A percentile compares a stretch with the other conserved stretches of the same genome.
These are phyloP conservation scores for Scaptomyza flava DNA, from an alignment of 2,888 invertebrate species.

Conservation along the genomic window DNA sequence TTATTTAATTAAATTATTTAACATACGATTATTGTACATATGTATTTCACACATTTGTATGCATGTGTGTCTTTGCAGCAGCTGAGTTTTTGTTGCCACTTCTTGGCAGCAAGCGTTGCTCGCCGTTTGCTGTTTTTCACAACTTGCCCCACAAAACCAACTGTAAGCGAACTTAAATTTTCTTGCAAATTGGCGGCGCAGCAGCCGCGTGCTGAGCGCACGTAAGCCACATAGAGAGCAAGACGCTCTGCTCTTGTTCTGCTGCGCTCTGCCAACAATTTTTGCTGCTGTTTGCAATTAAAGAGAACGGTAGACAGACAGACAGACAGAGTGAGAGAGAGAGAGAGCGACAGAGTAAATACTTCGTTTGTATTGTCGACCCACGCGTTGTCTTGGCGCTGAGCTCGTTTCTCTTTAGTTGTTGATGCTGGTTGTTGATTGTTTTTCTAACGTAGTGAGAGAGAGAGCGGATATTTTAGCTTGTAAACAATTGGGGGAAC, in stretches of 20 bases:
- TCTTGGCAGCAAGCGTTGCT: slow-evolving; percentile 55
- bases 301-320: slow-evolving; percentile 19
- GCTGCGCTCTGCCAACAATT: slow-evolving; percentile 51
- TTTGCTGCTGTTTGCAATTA: slow-evolving; percentile 41
- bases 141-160: slow-evolving; percentile 74
- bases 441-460: slow-evolving; percentile 7
- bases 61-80: slow-evolving; percentile 11
- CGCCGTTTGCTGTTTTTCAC: slow-evolving; percentile 60
- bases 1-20: slow-evolving; percentile 59
- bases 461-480: slow-evolving; percentile 41
- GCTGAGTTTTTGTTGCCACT: slow-evolving; percentile 50
- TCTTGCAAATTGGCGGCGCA: slow-evolving; percentile 76
- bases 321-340: slow-evolving; percentile 5
- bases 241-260: slow-evolving; percentile 27
- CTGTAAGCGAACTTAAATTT: slow-evolving; percentile 78
- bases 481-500: slow-evolving; percentile 66
- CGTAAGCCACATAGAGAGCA: slow-evolving; percentile 56
- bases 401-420: slow-evolving; percentile 33
- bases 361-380: slow-evolving; percentile 22
- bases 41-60: neutral
- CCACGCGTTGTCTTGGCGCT: slow-evolving; percentile 55
- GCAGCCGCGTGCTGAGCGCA: slow-evolving; percentile 64
- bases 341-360: slow-evolving; percentile 2
- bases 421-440: slow-evolving; percentile 30
- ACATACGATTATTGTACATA: slow-evolving; percentile 14